Evolutionary conservation across 2,113 vertebrate genomes (phyloP), one percentile per base, ranked within the genome.

Genomic region (Okapia johnstoni): DNA sequence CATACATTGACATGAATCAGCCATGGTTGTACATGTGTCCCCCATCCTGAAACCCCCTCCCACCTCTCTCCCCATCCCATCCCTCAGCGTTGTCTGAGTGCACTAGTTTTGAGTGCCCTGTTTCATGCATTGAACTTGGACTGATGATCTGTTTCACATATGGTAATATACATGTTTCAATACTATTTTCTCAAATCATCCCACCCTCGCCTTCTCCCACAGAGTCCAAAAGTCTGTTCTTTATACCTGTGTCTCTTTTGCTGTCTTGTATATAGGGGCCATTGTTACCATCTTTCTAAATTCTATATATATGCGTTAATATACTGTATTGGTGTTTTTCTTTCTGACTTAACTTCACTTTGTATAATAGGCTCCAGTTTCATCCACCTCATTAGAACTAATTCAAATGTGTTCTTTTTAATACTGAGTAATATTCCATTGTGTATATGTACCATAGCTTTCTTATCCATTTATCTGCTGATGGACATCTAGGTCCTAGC

Each of bases 61-160:
- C 7, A 0, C 4, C 63, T 66, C 17, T 7, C 63, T n/a, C 33
- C 33, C 8, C 0, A 1, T 66, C 33, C 61, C 16, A 66, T 66
- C 63, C 63, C 8, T 66, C 63, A 66, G n/a, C 1, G 8, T 66
- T 66, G 33, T 66, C 33, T 1, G 0, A 21, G 63, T 36, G n/a
- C 16, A 66, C n/a, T n/a, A 70, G n/a, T 23, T 36, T 70, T 70
- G 63, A 70, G n/a, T 70, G n/a, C 17, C n/a, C 63, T 21, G 63
- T 70, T 21, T 70, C 63, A 70, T 11, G 17, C n/a, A 70, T 70
- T 16, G 21, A 70, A 70, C n/a, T 19, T 70, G 63, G 9, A 70
- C 17, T 36, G n/a, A 9, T 36, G 17, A 36, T 70, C 63, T 36
- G 1, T 70, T 70, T 70, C 63, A 70, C 63, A 36, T 36, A 70